Conservation (phyloP, 2,888 invertebrate genomes). For the Drosophila maculinotata region DNA sequence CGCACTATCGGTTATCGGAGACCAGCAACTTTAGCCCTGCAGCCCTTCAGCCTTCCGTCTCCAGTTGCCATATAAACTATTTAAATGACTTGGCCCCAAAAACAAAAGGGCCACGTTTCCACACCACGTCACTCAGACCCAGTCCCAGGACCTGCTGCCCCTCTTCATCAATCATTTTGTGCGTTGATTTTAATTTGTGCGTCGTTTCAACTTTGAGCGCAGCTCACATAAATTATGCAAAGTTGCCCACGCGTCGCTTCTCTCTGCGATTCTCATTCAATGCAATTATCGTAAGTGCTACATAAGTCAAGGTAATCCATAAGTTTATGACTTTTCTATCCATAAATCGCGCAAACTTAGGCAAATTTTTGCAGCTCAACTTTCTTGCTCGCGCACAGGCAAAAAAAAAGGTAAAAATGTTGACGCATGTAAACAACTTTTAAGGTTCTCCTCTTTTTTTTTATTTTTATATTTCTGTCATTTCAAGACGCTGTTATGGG, state of each 20-base stretch:
- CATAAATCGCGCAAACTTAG: slow-evolving; percentile 73
- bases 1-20: slow-evolving; percentile 50
- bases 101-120: slow-evolving; percentile 25
- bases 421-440: slow-evolving; percentile 59
- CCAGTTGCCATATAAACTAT: slow-evolving; percentile 54
- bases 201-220: slow-evolving; percentile 73
- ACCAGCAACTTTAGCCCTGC: slow-evolving; percentile 15
- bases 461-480: slow-evolving; percentile 11
- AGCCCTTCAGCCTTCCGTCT: slow-evolving; percentile 3
- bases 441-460: slow-evolving; percentile 11
- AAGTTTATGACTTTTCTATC: slow-evolving; percentile 75
- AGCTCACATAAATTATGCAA: slow-evolving; percentile 75
- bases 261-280: slow-evolving; percentile 54
- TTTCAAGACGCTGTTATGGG: background rate
- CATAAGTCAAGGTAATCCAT: slow-evolving; percentile 76
- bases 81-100: slow-evolving; percentile 54
- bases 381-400: slow-evolving; percentile 39
- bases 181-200: slow-evolving; percentile 79
- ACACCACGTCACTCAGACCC: slow-evolving; percentile 17
- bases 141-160: slow-evolving; percentile 4
- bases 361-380: slow-evolving; percentile 56
- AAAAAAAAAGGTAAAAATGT: slow-evolving; percentile 49
- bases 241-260: slow-evolving; percentile 55
- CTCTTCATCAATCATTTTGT: slow-evolving; percentile 75
- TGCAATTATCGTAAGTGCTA: slow-evolving; percentile 79